Conservation (phyloP, 2,797 vertebrate species). For the Hylomyscus alleni region DNA sequence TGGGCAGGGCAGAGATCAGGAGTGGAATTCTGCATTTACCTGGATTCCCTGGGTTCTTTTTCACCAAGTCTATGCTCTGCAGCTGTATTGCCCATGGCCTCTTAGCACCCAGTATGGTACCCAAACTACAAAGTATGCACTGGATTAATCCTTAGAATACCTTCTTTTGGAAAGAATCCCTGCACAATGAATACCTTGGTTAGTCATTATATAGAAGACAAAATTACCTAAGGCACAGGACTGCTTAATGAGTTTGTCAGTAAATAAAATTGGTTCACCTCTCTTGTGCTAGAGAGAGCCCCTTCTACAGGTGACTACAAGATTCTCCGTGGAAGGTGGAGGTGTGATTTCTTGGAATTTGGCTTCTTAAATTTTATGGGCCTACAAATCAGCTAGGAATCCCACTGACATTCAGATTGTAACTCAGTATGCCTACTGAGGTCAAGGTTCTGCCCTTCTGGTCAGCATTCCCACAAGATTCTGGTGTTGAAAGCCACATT, state of each 20-base stretch:
- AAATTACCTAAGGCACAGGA: conserved; percentile 51
- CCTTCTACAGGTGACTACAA: neutral
- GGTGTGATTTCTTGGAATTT: no score
- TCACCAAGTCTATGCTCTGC: accelerated
- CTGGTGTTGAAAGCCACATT: neutral
- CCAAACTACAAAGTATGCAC: neutral
- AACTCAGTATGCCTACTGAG: neutral
- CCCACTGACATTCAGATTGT: neutral
- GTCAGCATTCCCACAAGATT: neutral
- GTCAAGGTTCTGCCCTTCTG: neutral
- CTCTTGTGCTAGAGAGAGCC: neutral
- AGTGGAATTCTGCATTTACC: neutral
- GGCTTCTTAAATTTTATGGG: neutral
- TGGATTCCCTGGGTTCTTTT: neutral
- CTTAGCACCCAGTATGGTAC: neutral
- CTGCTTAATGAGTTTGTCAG: conserved; percentile 47
- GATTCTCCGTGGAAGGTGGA: neutral
- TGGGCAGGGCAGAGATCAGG: neutral
- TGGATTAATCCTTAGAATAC: neutral
- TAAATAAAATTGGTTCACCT: conserved; percentile 57
- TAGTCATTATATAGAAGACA: conserved; percentile 55
- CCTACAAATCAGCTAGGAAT: neutral
- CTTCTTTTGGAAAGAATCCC: neutral
- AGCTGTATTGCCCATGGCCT: neutral
- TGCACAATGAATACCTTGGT: neutral